Evolutionary conservation across 1,140 invertebrate genomes (phyloP).

Genomic region (Pteromalus puparum): DNA sequence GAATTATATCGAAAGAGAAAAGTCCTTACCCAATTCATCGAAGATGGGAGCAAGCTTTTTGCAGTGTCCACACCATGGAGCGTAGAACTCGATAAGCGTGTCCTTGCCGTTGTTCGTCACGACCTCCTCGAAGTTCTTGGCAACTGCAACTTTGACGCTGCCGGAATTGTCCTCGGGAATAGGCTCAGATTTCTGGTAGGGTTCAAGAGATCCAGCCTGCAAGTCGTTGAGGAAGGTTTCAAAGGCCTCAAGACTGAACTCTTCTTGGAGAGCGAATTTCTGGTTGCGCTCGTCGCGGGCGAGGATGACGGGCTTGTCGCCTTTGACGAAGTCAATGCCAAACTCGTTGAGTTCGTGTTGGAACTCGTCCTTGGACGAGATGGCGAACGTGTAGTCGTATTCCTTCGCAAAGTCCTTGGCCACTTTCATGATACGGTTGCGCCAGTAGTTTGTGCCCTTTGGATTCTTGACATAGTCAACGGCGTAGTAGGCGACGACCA

Average conservation of each 20-base stretch:
- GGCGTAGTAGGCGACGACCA: constrained; percentile 94
- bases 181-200: constrained; percentile 96
- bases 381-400: constrained; percentile 89
- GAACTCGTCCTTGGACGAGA: constrained; percentile 95
- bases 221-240: constrained; percentile 93
- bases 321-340: constrained; percentile 90
- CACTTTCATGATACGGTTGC: constrained; percentile 97
- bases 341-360: constrained; percentile 95
- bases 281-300: constrained; percentile 88
- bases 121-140: constrained; percentile 97
- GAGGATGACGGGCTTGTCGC: constrained; percentile 92
- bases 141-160: constrained; percentile 94
- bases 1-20: background rate
- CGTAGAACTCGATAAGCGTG: constrained; percentile 98
- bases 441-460: constrained; percentile 99
- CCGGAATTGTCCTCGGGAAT: constrained; percentile 91
- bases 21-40: constrained; percentile 88
- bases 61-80: constrained; percentile 99
- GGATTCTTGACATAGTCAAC: constrained; percentile 98
- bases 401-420: constrained; percentile 87
- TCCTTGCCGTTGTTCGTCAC: constrained; percentile 95
- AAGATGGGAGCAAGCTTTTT: constrained; percentile 95
- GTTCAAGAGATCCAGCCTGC: constrained; percentile 88
- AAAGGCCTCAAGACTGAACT: constrained; percentile 94
- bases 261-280: constrained; percentile 93